Base-by-base conservation (phyloP, 2,888 invertebrate species). In the Phragmatobia fuliginosa region DNA sequence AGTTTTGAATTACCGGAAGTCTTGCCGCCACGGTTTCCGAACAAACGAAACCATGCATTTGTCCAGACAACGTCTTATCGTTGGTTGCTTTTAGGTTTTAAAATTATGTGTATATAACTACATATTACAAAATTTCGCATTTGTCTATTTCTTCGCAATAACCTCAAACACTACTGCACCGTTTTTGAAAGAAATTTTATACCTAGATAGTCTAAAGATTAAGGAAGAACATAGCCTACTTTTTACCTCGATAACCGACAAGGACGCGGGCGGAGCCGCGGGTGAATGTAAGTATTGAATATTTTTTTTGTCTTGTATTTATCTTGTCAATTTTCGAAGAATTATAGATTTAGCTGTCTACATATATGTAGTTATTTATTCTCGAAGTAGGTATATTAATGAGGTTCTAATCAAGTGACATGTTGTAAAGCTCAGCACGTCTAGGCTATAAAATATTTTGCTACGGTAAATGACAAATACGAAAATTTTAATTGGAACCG, bases 1-100 rank as follows among this genome's bases (percentile, higher is more conserved):
- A 84, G 83, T 80, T 66, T 83, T 84, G 82, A 85, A 87, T 85
- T 83, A 76, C 87, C 88, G 91, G 90, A 90, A 84, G 87, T 86
- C 88, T 90, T 85, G 83, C 84, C 86, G 84, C 82, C 85, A 81
- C 77, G 74, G 79, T 79, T 85, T 89, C 89, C 87, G 86, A 81
- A 72, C 74, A 70, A n/a, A n/a, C 78, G 77, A 71, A 75, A 67
- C 72, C 72, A 69, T 75, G 68, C 75, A 59, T 73, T 72, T 75
- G 72, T 75, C 73, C 66, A 62, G 67, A 33, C 36, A 36, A 18
- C 45, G 25, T 41, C 28, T 14, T 49, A 58, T 61, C 61, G 56
- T 65, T 52, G 61, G 52, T 45, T 16, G 33, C 18, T 21, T 62
- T 45, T 32, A 16, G 31, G 2, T 16, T n/a, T 32, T 49, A 2